Conservation (phyloP, 2,797 vertebrate species). For the Phoeniculus purpureus region DNA sequence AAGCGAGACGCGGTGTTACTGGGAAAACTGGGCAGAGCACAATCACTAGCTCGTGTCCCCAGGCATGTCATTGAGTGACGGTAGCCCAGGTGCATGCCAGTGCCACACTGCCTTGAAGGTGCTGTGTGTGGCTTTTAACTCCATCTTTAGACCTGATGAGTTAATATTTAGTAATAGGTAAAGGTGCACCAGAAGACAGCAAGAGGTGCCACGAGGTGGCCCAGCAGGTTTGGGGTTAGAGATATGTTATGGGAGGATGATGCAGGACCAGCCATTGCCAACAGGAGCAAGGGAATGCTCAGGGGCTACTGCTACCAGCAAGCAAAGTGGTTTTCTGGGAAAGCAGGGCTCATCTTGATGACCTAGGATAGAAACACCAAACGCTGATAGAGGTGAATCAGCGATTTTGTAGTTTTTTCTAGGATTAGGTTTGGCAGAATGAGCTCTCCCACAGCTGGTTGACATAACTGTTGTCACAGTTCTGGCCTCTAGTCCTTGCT, state of each 20-base stretch:
- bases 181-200: not conserved
- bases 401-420: not conserved
- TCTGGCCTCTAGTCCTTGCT: not conserved
- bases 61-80: not conserved
- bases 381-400: not conserved
- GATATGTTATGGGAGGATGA: not conserved
- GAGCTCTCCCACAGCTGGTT: not conserved
- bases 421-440: not conserved
- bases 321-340: not conserved
- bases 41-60: not conserved
- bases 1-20: constrained; percentile 1
- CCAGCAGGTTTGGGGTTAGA: not conserved
- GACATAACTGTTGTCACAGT: not conserved
- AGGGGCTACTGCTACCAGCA: not conserved
- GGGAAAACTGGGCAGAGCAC: not conserved
- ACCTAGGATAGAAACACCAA: not conserved
- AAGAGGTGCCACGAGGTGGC: not conserved
- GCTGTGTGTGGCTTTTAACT: not conserved
- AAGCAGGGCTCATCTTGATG: not conserved
- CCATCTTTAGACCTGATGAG: not conserved
- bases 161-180: not conserved
- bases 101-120: not conserved
- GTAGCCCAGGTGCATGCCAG: not conserved
- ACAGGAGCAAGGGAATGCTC: not conserved
- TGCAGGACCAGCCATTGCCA: not conserved